Conservation (phyloP, 35 echinoderm and acorn worm genomes). For the Ophiothrix spiculata region DNA sequence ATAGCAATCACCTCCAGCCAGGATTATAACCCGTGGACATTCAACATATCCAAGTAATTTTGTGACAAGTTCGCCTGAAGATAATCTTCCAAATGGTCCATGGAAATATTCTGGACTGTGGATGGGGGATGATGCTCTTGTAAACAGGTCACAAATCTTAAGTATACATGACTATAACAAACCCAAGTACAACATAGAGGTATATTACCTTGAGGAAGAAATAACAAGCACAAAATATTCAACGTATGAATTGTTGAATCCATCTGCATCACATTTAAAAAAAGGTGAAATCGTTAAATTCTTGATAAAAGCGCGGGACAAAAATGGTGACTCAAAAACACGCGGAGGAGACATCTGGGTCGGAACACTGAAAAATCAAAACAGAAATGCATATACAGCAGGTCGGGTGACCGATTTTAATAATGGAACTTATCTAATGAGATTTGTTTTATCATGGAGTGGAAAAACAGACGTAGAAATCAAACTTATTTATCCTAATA, state of each 20-base stretch:
- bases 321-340: background rate
- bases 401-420: background rate
- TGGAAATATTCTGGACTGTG: background rate
- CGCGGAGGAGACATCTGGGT: background rate
- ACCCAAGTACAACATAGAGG: background rate
- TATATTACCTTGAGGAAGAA: background rate
- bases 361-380: background rate
- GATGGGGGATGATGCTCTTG: background rate
- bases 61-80: background rate
- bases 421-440: slow-evolving; percentile 9
- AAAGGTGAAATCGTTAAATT: background rate
- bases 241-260: background rate
- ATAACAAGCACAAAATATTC: background rate
- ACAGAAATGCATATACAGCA: background rate
- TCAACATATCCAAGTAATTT: background rate
- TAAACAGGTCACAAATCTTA: background rate
- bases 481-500: background rate
- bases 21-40: background rate
- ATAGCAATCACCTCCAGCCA: background rate
- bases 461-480: background rate
- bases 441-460: background rate
- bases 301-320: background rate
- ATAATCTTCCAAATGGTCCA: background rate
- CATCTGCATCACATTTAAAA: background rate
- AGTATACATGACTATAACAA: background rate